Evolutionary conservation across 2,797 vertebrate species (phyloP).

Genomic region (Synanceia verrucosa): DNA sequence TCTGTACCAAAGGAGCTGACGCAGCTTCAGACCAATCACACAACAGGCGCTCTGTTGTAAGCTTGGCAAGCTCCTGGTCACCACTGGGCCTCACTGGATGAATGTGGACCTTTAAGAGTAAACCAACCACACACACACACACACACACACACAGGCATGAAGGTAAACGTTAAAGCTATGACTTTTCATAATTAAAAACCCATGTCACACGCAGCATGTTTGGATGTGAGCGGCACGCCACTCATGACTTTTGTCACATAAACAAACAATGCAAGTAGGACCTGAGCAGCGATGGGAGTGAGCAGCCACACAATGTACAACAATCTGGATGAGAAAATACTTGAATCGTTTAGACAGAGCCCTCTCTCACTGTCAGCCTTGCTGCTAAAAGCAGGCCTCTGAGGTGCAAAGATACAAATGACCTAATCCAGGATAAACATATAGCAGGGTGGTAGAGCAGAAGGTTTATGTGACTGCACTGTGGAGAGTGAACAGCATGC

Average conservation of each 20-base stretch:
- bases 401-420: slow-evolving; percentile 70
- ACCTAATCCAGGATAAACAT: slow-evolving; percentile 74
- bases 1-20: slow-evolving; percentile 73
- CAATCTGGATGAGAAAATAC: slow-evolving; percentile 18
- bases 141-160: slow-evolving; percentile 25
- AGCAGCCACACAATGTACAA: not conserved
- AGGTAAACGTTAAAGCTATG: slow-evolving; percentile 10
- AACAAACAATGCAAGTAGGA: slow-evolving; percentile 64
- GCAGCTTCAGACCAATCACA: slow-evolving; percentile 67
- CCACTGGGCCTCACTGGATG: slow-evolving; percentile 74
- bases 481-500: slow-evolving; percentile 56
- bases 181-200: slow-evolving; percentile 71
- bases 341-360: slow-evolving; percentile 45
- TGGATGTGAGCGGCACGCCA: slow-evolving; percentile 47
- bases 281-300: slow-evolving; percentile 28
- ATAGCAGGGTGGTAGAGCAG: slow-evolving; percentile 38
- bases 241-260: slow-evolving; percentile 61
- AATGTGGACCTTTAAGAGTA: slow-evolving; percentile 81
- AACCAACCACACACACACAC: slow-evolving; percentile 48
- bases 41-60: slow-evolving; percentile 80
- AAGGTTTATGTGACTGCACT: slow-evolving; percentile 53
- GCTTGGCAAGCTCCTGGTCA: slow-evolving; percentile 64
- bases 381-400: slow-evolving; percentile 57
- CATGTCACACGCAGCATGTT: slow-evolving; percentile 64
- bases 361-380: slow-evolving; percentile 42